phyloP scores from a whole-genome alignment of 2,113 vertebrate species.

The Turdus rufiventris region DNA sequence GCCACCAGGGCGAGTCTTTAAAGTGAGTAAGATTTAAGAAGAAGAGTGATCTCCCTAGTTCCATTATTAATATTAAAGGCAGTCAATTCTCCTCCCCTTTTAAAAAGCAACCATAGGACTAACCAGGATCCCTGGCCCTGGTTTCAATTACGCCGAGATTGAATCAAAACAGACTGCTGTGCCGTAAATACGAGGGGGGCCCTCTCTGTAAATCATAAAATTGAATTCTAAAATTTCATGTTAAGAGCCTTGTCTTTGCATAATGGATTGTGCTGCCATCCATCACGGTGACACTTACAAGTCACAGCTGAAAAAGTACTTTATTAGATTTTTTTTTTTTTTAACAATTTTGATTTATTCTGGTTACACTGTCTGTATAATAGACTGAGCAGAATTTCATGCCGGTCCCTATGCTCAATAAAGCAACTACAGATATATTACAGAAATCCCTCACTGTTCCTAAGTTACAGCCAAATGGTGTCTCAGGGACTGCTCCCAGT shows the following conservation, averaged over 20 bases:
- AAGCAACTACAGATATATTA: not conserved
- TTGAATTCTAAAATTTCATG: conserved; percentile 55
- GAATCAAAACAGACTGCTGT: conserved; percentile 13
- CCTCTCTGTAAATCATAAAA: conserved; percentile 9
- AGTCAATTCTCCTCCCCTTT: not conserved
- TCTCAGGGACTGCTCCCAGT: conserved; percentile 11
- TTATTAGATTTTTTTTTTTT: conserved; percentile 15
- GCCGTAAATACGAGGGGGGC: not conserved
- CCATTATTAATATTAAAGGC: not conserved
- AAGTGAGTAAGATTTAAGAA: not conserved
- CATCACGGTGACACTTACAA: conserved; percentile 50
- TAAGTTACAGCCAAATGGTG: not conserved
- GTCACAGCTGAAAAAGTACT: conserved; percentile 61
- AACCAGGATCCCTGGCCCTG: not conserved
- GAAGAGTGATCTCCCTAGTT: not conserved
- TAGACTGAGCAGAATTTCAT: not conserved
- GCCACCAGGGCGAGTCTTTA: not conserved
- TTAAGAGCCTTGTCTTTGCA: conserved; percentile 52
- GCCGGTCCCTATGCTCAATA: not conserved
- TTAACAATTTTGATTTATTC: conserved; percentile 22
- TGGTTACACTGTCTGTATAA: conserved; percentile 1
- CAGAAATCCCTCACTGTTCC: not conserved
- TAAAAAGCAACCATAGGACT: not conserved
- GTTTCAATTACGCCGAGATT: conserved; percentile 35
- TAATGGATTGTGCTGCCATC: conserved; percentile 32